Conservation (phyloP, 2,797 vertebrate genomes). For the Gymnothorax javanicus region DNA sequence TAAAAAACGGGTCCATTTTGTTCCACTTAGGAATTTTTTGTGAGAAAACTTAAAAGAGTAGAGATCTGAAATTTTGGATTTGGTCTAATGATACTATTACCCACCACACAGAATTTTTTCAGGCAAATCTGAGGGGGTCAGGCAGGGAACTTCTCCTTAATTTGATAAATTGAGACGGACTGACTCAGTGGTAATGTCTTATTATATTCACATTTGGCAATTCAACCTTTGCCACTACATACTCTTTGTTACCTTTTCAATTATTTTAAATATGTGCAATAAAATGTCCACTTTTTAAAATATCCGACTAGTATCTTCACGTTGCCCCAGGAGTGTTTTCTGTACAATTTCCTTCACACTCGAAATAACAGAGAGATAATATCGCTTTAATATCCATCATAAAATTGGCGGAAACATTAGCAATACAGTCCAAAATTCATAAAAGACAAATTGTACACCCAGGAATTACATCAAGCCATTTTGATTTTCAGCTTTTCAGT, state of each 20-base stretch:
- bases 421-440: background rate
- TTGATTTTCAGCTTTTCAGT: constrained; percentile 39
- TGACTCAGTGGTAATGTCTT: too few species aligned
- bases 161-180: too few species aligned
- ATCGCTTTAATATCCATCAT: constrained; percentile 1
- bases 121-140: too few species aligned
- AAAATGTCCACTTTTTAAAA: background rate
- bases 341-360: background rate
- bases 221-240: too few species aligned
- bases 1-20: too few species aligned
- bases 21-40: too few species aligned
- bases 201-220: background rate
- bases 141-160: too few species aligned
- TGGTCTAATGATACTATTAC: too few species aligned
- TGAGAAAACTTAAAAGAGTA: too few species aligned
- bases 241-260: too few species aligned
- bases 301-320: background rate
- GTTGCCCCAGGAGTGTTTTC: background rate
- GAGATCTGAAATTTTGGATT: too few species aligned
- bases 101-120: too few species aligned
- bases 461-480: constrained; percentile 49
- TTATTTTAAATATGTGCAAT: background rate
- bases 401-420: background rate
- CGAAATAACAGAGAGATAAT: background rate
- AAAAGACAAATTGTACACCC: constrained; percentile 39